A percentile compares a stretch with the other conserved stretches of the same genome.
phyloP scores from a whole-genome alignment of 2,888 invertebrate genomes.

The Lordiphosa andalusiaca region DNA sequence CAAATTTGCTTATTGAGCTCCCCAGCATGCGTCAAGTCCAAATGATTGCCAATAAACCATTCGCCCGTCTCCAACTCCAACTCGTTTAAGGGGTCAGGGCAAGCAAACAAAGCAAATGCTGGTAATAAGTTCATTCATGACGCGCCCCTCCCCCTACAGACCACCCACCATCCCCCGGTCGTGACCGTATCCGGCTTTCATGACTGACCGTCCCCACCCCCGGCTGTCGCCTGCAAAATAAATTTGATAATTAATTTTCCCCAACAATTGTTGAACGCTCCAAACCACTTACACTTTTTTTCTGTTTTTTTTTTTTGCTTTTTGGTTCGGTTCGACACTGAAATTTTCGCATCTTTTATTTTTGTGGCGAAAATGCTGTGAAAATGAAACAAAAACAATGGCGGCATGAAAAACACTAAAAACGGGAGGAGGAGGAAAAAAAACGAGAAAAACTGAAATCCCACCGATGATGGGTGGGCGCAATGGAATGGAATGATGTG shows the following conservation, averaged over 20 bases:
- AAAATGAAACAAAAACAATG: constrained; percentile 24
- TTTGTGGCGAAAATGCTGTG: constrained; percentile 25
- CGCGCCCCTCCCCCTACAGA: not conserved
- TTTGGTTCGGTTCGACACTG: constrained; percentile 12
- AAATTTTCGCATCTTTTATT: constrained; percentile 17
- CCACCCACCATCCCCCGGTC: no score
- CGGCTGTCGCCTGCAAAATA: constrained; percentile 25
- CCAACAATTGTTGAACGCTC: constrained; percentile 25
- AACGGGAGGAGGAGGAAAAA: not conserved
- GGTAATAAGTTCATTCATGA: constrained; percentile 25
- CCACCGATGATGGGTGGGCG: constrained; percentile 8
- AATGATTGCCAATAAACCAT: constrained; percentile 12
- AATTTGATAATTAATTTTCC: constrained; percentile 35
- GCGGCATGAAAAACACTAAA: constrained; percentile 5
- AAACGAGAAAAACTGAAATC: not conserved
- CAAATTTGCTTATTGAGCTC: constrained; percentile 14
- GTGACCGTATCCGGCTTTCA: no score
- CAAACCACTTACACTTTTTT: constrained; percentile 22
- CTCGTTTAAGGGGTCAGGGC: constrained; percentile 9
- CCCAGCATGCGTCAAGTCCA: constrained; percentile 4
- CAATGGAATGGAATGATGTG: constrained; percentile 18
- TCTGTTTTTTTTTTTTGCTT: constrained; percentile 16
- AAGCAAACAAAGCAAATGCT: constrained; percentile 25
- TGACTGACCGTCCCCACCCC: not conserved
- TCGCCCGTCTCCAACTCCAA: not conserved